phyloP scores from a whole-genome alignment of 2,113 vertebrate genomes.

The Pipra filicauda region DNA sequence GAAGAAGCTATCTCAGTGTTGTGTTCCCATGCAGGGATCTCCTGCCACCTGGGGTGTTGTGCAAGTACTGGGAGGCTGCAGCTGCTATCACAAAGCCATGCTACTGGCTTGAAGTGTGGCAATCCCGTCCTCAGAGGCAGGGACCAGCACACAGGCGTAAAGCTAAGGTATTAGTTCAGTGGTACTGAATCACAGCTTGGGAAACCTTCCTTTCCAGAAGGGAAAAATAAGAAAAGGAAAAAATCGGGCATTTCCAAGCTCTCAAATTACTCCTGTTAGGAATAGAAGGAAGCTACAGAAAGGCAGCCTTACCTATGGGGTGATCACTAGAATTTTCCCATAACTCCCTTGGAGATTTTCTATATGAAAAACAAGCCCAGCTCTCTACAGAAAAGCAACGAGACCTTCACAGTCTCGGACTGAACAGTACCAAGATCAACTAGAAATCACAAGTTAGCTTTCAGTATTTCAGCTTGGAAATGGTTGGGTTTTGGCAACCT shows the following conservation, averaged over 20 bases:
- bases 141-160: background rate
- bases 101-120: fast-evolving
- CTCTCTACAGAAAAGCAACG: background rate
- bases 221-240: background rate
- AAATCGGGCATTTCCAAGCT: background rate
- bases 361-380: background rate
- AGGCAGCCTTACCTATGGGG: background rate
- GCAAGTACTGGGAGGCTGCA: background rate
- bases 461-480: background rate
- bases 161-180: background rate
- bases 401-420: background rate
- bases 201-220: background rate
- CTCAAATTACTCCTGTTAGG: background rate
- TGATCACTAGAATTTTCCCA: background rate
- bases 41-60: background rate
- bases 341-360: background rate
- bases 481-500: background rate
- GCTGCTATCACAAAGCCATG: background rate
- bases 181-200: background rate
- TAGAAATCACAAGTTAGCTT: background rate
- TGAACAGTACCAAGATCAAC: background rate
- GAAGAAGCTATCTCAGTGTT: background rate
- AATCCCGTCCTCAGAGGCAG: fast-evolving
- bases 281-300: background rate
- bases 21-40: background rate